Evolutionary conservation across 2,113 vertebrate genomes (phyloP).

Genomic region (Rhea pennata): DNA sequence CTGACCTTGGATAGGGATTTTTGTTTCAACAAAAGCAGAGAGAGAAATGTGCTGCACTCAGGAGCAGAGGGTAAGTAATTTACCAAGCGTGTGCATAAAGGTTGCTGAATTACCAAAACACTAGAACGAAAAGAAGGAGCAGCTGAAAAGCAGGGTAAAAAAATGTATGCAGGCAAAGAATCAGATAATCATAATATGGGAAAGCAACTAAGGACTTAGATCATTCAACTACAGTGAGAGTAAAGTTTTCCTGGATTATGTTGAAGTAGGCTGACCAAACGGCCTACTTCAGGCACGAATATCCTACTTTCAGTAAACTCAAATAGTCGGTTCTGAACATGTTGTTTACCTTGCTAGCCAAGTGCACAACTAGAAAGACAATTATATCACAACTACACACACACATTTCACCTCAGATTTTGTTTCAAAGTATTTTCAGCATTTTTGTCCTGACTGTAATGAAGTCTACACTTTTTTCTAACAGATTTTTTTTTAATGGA

Average conservation of each 20-base stretch:
- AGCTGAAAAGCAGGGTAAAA: neutral
- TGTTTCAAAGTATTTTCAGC: neutral
- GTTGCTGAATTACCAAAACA: neutral
- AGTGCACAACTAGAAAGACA: neutral
- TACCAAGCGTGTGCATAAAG: neutral
- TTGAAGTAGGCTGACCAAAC: neutral
- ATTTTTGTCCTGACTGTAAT: neutral
- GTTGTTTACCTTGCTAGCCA: neutral
- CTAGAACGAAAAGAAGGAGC: neutral
- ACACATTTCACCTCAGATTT: neutral
- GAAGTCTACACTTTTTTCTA: neutral
- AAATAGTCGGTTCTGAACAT: neutral
- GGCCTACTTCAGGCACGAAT: neutral
- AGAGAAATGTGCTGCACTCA: neutral
- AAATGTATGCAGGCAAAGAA: neutral
- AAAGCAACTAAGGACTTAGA: neutral
- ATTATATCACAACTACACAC: neutral
- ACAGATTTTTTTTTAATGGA: neutral
- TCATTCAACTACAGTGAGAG: neutral
- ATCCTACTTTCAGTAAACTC: neutral
- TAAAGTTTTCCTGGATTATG: neutral
- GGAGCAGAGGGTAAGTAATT: neutral
- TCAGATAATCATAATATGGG: neutral
- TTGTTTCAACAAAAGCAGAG: neutral
- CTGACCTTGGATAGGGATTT: neutral